These are phyloP conservation scores for Pegoplata infirma DNA, from an alignment of 2,888 invertebrate genomes.

Conservation along the genomic window DNA sequence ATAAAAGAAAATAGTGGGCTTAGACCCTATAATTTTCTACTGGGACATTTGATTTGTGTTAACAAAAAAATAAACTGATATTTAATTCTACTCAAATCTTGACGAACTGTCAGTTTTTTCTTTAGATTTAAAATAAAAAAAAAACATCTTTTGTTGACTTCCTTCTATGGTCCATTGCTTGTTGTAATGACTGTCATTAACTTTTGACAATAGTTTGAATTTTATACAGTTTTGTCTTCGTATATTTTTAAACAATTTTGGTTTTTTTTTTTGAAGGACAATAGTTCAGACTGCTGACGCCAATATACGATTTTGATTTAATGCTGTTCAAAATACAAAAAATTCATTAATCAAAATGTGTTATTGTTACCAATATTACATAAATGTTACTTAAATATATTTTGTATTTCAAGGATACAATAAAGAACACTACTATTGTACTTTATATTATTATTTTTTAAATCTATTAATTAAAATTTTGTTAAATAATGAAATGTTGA, in stretches of 20 bases:
- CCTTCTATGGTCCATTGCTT: constrained; percentile 46
- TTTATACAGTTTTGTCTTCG: constrained; percentile 7
- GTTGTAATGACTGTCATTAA: constrained; percentile 65
- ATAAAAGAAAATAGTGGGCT: constrained; percentile 41
- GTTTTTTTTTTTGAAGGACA: constrained; percentile 36
- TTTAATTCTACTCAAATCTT: constrained; percentile 52
- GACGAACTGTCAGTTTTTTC: constrained; percentile 59
- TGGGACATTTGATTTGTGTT: constrained; percentile 52
- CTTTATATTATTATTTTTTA: no score
- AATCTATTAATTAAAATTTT: no score
- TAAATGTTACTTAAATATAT: constrained; percentile 41
- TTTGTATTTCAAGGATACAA: constrained; percentile 38
- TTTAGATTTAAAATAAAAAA: no score
- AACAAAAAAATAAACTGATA: constrained; percentile 13
- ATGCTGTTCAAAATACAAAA: constrained; percentile 5
- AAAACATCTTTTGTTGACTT: constrained; percentile 57
- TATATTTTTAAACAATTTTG: constrained; percentile 22
- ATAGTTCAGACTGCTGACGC: constrained; percentile 58
- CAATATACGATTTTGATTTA: constrained; percentile 41
- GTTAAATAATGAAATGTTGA: no score
- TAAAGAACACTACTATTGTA: no score
- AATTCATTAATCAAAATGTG: constrained; percentile 56
- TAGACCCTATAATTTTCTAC: constrained; percentile 58
- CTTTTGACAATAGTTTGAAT: constrained; percentile 62
- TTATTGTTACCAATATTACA: constrained; percentile 24